Evolutionary conservation across 2,888 invertebrate species (phyloP), one percentile per base, ranked within the genome.

Genomic region (Epinotia nisella): DNA sequence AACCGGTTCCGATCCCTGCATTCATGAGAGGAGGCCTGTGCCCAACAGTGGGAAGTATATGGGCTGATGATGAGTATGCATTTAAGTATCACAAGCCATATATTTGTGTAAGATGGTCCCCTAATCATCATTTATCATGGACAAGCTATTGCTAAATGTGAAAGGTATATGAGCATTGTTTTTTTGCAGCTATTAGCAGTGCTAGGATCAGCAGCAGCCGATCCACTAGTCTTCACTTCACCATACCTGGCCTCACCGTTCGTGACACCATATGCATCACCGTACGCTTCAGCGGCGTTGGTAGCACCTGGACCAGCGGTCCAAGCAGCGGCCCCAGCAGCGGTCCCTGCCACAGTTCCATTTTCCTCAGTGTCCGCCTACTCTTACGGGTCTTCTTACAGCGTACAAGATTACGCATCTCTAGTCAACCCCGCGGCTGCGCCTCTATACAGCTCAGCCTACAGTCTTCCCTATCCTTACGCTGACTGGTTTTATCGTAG

Each of bases 181-280:
- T 49, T 49, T 70, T 79, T 82, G 70, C 83, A 90, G 90, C 76
- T 89, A 15, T 24, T 86, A 73, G 83, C 83, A 1, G 35, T 87
- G 49, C 45, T 86, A 10, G 85, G 83, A 2, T 74, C 79, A 10
- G 85, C 75, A 17, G 71, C 82, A 29, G 86, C 88, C 19, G 83
- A 88, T 0, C 90, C 81, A 2, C 78, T 85, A 49, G 2, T 83
- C 10, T 80, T 83, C 62, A 81, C 80, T 17, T 77, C 82, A 21
- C 75, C 81, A 15, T 75, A 81, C 9, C 41, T 74, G 35, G 66
- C 71, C 5, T 60, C 73, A 1, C 73, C 75, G 3, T 68, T 58
- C 24, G 24, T 61, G 5, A n/a, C 62, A 11, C 65, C n/a, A 19
- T 67, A 67, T 51, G 58, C 58, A 0, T 60, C 71, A 21, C 53